Evolutionary conservation across 1,140 invertebrate genomes (phyloP), one percentile per base, ranked within the genome.

Genomic region (Scaptomyza pallida): DNA sequence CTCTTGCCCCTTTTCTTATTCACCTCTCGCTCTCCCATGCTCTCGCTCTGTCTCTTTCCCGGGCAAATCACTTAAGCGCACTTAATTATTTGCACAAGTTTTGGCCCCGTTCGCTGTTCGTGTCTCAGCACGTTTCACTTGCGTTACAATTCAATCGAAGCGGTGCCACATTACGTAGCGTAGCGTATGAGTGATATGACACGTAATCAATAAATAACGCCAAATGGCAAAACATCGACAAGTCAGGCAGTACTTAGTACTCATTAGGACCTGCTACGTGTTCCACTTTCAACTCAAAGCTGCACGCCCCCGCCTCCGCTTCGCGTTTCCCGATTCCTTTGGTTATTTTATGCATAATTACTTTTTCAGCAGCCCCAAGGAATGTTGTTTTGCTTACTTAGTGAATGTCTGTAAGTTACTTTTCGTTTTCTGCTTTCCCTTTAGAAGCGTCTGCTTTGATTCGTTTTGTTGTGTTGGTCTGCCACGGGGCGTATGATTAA

Each of bases 21-120:
- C 19, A 13, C 13, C 21, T 0, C 2, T 44, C 17, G 19, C 19
- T 12, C 15, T 17, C 6, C 19, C 8, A 26, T 40, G 12, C 1
- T 35, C 1, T 21, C 8, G 6, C 19, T 0, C 4, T 8, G 26
- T 15, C 30, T 19, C 3, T 37, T 73, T 62, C 60, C 57, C 72
- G 63, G 59, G 67, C 78, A 88, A 88, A 86, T 86, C 81, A 88
- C 81, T 86, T 86, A 86, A 86, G 81, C 82, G 82, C 82, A 86
- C 81, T 88, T 86, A 86, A 86, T 86, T 86, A 86, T 86, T 86
- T 88, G 81, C 82, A 78, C 77, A 81, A 86, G 81, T 86, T 88
- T 76, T 64, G 81, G 30, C 30, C 23, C 35, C 16, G 10, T 21
- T 41, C 37, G 51, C 50, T 33, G 23, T 17, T 26, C 23, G 23